Evolutionary conservation across 30 jellyfish, hydroid and myxozoan species (phyloP), one percentile per base, ranked within the genome.

Genomic region (Aurelia aurita): DNA sequence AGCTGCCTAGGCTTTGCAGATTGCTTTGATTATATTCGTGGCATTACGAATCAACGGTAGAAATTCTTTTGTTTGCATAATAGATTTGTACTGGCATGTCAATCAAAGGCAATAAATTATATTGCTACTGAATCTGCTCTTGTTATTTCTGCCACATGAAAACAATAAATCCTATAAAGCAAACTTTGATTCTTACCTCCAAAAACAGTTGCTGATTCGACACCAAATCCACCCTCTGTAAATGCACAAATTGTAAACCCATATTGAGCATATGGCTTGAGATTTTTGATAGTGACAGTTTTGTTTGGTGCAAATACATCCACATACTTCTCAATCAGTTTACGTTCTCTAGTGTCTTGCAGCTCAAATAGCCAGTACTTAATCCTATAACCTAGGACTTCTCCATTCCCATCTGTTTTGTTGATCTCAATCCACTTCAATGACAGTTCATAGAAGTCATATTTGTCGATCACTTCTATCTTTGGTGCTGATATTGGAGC

Each of bases 221-320:
- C 68, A 18, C 91, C 91, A 57, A 67, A 51, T 3, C 91, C 91
- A 16, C 85, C 85, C 44, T 81, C 91, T 6, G 84, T 81, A 32
- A 64, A 81, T 20, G 91, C 91, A n/a, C 12, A 59, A 26, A 81
- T 67, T 29, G 58, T 46, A 44, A 81, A 46, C 23, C 82, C 77
- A 54, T 81, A 81, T 51, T 13, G 58, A 3, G 77, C 80, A 35
- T 35, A 81, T 26, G 91, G 79, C 16, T 27, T 34, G 5, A 81
- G 91, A 16, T 46, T 55, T 59, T 67, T 43, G 16, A 81, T 35
- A 2, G 58, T 34, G 0, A 22, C 72, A 15, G 79, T 81, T 35
- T 78, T 67, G 82, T 81, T 81, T 67, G 91, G 91, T 55, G 54
- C 91, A 22, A 67, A 57, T 1, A 65, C 76, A 19, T 54, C 58